Evolutionary conservation across 2,113 vertebrate species (phyloP).

Genomic region (Euleptes europaea): DNA sequence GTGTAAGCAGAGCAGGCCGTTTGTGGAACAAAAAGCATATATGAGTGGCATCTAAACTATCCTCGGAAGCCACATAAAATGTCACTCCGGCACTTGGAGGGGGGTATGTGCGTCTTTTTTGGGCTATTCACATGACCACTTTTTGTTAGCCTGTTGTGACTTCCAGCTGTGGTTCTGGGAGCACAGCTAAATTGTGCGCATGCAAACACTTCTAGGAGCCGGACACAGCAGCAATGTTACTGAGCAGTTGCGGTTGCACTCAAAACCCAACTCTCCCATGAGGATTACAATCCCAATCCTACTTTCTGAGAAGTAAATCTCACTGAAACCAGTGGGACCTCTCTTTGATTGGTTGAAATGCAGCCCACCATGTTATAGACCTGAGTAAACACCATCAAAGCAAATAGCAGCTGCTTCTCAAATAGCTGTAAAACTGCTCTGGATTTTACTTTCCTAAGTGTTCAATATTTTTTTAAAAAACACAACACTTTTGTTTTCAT

Average conservation of each 20-base stretch:
- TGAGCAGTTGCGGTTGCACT: too few relatives aligned
- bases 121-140: not conserved
- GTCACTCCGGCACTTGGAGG: not conserved
- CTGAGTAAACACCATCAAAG: not conserved
- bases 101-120: not conserved
- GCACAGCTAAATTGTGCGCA: not conserved
- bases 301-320: not conserved
- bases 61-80: not conserved
- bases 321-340: not conserved
- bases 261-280: not conserved
- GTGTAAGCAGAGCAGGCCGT: not conserved
- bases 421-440: not conserved
- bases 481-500: constrained; percentile 38
- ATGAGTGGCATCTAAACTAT: not conserved
- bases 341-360: not conserved
- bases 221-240: not conserved
- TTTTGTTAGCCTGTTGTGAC: not conserved
- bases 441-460: constrained; percentile 53
- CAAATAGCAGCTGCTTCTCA: not conserved
- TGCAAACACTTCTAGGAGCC: not conserved
- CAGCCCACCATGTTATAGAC: not conserved
- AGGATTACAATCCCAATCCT: not conserved
- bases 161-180: not conserved
- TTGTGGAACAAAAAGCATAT: not conserved
- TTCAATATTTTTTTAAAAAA: constrained; percentile 48